These are phyloP conservation scores for Bostrychus sinensis DNA, from an alignment of 2,113 vertebrate genomes.

Conservation along the genomic window DNA sequence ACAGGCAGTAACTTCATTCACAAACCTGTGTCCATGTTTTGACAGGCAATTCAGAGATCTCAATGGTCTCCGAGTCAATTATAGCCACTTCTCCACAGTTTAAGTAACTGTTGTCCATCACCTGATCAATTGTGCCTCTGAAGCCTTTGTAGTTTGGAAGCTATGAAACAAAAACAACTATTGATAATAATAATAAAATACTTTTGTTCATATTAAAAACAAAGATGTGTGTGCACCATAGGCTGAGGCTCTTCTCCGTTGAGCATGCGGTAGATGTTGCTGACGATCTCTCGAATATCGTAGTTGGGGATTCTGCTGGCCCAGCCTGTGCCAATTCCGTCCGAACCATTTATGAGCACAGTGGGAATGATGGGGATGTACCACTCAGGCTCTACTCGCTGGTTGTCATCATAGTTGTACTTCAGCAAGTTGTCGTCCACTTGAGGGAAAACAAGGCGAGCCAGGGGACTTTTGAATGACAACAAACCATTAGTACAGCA, in stretches of 20 bases:
- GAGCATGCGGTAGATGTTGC: slow-evolving; percentile 89
- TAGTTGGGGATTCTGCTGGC: slow-evolving; percentile 94
- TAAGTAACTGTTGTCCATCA: slow-evolving; percentile 88
- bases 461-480: slow-evolving; percentile 78
- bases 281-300: slow-evolving; percentile 89
- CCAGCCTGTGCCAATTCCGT: slow-evolving; percentile 98
- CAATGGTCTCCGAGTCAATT: slow-evolving; percentile 93
- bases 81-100: slow-evolving; percentile 92
- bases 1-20: not conserved
- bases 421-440: slow-evolving; percentile 90
- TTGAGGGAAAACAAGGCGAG: slow-evolving; percentile 89
- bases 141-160: slow-evolving; percentile 95
- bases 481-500: not conserved
- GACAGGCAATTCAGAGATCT: slow-evolving; percentile 95
- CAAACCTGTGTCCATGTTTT: slow-evolving; percentile 95
- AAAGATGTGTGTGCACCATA: slow-evolving; percentile 82
- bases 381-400: slow-evolving; percentile 97
- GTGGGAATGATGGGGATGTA: slow-evolving; percentile 96
- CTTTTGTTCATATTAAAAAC: not conserved
- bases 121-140: slow-evolving; percentile 89
- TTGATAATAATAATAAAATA: not conserved
- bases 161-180: slow-evolving; percentile 61
- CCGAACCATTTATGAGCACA: slow-evolving; percentile 91
- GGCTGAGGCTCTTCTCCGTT: slow-evolving; percentile 87
- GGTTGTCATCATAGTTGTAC: slow-evolving; percentile 95